phyloP scores from a whole-genome alignment of 2,797 vertebrate species.

The Rhabdomys pumilio region DNA sequence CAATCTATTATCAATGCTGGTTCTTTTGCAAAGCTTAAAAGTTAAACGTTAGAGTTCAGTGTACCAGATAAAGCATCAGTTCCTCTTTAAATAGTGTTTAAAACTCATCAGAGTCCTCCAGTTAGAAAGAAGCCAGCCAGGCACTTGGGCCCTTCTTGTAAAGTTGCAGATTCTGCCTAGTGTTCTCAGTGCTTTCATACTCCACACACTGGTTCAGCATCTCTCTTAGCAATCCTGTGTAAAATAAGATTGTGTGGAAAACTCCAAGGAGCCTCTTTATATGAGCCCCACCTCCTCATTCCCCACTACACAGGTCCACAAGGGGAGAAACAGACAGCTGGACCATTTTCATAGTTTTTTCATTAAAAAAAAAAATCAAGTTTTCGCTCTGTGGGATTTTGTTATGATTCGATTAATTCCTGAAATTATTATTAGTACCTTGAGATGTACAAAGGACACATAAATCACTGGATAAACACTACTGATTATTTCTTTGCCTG shows the following conservation, averaged over 20 bases:
- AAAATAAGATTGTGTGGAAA: constrained; percentile 39
- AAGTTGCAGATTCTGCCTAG: constrained; percentile 23
- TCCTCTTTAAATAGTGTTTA: constrained; percentile 5
- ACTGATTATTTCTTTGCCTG: neutral
- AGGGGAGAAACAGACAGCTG: neutral
- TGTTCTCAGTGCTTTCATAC: constrained; percentile 41
- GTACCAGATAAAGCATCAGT: neutral
- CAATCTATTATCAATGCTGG: neutral
- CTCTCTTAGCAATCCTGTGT: neutral
- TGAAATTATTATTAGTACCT: neutral
- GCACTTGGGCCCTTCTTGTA: neutral
- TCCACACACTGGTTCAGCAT: neutral
- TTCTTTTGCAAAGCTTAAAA: constrained; percentile 47
- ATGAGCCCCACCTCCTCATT: no score
- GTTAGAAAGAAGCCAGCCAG: neutral
- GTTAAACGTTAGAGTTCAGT: neutral
- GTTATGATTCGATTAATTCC: neutral
- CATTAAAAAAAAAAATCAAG: neutral
- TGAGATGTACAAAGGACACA: neutral
- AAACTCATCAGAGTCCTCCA: neutral
- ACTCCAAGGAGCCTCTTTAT: neutral
- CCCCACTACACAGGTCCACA: neutral
- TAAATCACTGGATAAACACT: neutral
- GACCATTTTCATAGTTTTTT: neutral
- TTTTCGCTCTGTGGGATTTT: neutral